Evolutionary conservation across 1,140 invertebrate species (phyloP), one percentile per base, ranked within the genome.

Genomic region (Phymorhynchus buccinoides): DNA sequence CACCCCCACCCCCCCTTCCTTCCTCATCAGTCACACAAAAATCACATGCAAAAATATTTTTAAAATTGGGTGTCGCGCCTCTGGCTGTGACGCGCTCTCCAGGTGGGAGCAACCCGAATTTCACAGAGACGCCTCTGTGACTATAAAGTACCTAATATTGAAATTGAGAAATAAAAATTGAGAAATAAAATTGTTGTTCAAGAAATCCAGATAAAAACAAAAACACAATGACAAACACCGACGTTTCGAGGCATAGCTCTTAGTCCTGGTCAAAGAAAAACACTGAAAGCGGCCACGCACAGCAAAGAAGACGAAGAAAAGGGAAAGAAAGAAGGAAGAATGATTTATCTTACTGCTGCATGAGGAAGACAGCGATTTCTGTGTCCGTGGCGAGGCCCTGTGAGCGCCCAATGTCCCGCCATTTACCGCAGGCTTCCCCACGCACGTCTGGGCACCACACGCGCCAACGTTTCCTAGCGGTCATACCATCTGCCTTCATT

Each of bases 281-380:
- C 3, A n/a, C 0, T 18, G 30, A 42, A 42, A 44, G 22, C 3
- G n/a, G 39, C 18, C 14, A 37, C 41, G 1, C 39, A 32, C 73
- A 39, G 73, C n/a, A n/a, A 30, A 73, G 9, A 73, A 14, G 32
- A 6, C 1, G 3, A 27, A 79, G 27, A 66, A 7, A n/a, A n/a
- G 37, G 22, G 18, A n/a, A 30, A 44, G 9, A 12, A 7, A 78
- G 12, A 44, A 42, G 12, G 75, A 42, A 37, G n/a, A 37, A 12
- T 37, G 4, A 7, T 18, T 48, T n/a, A 22, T 56, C 81, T 83
- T 27, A 83, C 81, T 83, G 81, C 39, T 83, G 62, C 81, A 83
- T 83, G 37, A 83, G 66, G 66, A 83, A 83, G 37, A 71, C 62
- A 0, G 81, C 81, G 27, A 83, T 83, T n/a, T 83, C 81, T 83